These are phyloP conservation scores for Takifugu flavidus DNA, from an alignment of 2,113 vertebrate species.

Conservation along the genomic window DNA sequence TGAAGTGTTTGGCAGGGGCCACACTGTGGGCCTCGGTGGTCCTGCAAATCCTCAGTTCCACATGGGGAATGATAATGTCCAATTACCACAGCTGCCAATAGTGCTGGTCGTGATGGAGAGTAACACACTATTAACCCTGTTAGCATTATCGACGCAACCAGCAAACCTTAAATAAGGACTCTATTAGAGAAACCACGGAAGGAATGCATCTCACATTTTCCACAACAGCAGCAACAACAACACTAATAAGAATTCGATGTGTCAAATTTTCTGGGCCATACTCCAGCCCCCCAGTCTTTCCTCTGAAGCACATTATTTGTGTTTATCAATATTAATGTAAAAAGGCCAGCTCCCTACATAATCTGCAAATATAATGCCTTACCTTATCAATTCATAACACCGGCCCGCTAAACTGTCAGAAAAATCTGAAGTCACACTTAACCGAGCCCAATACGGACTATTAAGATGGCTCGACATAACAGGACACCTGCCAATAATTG, in stretches of 20 bases:
- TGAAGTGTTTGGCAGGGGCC: slow-evolving; percentile 51
- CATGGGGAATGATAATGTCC: slow-evolving; percentile 63
- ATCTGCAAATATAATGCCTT: slow-evolving; percentile 70
- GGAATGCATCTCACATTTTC: neutral
- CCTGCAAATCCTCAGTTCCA: slow-evolving; percentile 61
- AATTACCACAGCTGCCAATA: slow-evolving; percentile 67
- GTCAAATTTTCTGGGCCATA: neutral
- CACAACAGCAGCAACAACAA: neutral
- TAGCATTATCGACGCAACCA: slow-evolving; percentile 58
- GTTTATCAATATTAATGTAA: slow-evolving; percentile 72
- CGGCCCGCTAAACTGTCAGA: slow-evolving; percentile 70
- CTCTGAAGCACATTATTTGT: slow-evolving; percentile 52
- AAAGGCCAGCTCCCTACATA: slow-evolving; percentile 47
- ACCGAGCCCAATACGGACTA: slow-evolving; percentile 68
- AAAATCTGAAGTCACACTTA: slow-evolving; percentile 74
- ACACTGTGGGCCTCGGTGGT: slow-evolving; percentile 47
- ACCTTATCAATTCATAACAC: slow-evolving; percentile 73
- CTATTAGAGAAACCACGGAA: slow-evolving; percentile 36
- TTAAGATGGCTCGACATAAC: slow-evolving; percentile 74
- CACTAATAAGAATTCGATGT: neutral
- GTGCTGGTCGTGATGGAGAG: slow-evolving; percentile 64
- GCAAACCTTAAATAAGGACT: slow-evolving; percentile 43
- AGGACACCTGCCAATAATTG: slow-evolving; percentile 78
- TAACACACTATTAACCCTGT: slow-evolving; percentile 68
- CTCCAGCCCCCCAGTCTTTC: slow-evolving; percentile 15